Percentiles rank a stretch among this genome's conserved stretches.
Evolutionary conservation across 2,113 vertebrate species (phyloP).

Genomic region (Coryphaenoides rupestris): DNA sequence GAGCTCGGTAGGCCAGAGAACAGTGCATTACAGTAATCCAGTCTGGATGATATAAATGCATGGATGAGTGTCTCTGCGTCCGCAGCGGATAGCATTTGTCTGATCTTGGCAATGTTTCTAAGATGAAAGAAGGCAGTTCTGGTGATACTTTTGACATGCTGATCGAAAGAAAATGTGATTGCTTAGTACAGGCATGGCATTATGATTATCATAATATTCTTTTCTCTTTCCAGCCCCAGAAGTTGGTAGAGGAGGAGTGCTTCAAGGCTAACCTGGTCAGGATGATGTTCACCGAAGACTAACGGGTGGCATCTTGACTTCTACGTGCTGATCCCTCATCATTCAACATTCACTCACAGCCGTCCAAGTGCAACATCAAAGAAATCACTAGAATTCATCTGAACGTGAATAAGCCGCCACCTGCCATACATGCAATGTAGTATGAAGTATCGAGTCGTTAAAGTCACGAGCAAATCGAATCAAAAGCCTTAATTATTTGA

Average conservation of each 20-base stretch:
- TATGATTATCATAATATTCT: background rate
- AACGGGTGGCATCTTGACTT: conserved; percentile 14
- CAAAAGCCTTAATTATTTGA: background rate
- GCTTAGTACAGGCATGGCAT: no score
- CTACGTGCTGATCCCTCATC: background rate
- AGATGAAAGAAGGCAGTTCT: no score
- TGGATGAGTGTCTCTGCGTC: no score
- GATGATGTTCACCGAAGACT: conserved; percentile 96
- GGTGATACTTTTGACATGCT: no score
- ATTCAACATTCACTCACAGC: background rate
- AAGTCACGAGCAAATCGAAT: background rate
- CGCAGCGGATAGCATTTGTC: no score
- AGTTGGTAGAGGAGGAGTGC: conserved; percentile 92
- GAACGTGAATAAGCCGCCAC: background rate
- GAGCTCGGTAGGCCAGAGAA: no score
- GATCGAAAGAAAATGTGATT: no score
- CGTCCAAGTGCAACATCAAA: background rate
- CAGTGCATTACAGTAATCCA: no score
- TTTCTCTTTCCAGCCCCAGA: conserved; percentile 81
- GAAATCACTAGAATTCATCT: background rate
- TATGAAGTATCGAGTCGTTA: conserved; percentile 10
- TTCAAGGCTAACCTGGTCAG: conserved; percentile 84
- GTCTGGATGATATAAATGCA: no score
- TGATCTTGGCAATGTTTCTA: no score
- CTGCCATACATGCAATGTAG: conserved; percentile 3